Percentiles rank a stretch among this genome's conserved stretches.
phyloP scores from a whole-genome alignment of 2,113 vertebrate genomes.

The Leiothrix lutea region DNA sequence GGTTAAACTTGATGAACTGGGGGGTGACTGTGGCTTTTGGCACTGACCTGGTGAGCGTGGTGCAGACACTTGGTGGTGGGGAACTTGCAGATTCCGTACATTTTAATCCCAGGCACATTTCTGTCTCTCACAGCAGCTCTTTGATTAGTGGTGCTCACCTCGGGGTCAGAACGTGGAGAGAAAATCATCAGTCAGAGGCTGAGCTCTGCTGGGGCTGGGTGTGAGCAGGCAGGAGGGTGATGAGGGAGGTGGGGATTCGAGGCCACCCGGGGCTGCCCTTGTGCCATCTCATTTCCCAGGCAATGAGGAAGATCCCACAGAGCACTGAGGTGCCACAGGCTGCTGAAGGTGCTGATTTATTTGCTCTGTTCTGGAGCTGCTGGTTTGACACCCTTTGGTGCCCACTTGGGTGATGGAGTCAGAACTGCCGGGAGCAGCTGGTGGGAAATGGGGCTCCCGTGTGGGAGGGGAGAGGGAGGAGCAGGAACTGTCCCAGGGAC shows the following conservation, averaged over 20 bases:
- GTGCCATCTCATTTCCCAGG: neutral
- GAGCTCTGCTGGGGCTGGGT: neutral
- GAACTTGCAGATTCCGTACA: neutral
- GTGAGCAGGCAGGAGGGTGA: neutral
- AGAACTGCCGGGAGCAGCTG: neutral
- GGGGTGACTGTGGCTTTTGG: neutral
- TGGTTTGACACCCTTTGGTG: neutral
- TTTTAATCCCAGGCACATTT: conserved; percentile 42
- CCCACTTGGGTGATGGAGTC: rapidly evolving
- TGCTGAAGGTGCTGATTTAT: rapidly evolving
- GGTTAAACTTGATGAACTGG: neutral
- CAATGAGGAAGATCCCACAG: rapidly evolving
- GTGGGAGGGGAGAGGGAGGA: neutral
- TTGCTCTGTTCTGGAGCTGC: rapidly evolving
- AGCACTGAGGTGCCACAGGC: too few relatives aligned
- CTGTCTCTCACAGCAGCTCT: conserved; percentile 24
- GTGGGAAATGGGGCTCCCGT: rapidly evolving
- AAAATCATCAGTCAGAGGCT: neutral
- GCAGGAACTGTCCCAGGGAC: neutral
- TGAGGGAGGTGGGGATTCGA: neutral
- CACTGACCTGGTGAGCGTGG: neutral
- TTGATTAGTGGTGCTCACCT: conserved; percentile 41
- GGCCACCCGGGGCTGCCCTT: neutral
- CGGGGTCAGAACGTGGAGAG: neutral
- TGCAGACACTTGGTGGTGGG: neutral